phyloP scores from a whole-genome alignment of 2,888 invertebrate species.

The Cabera pusaria region DNA sequence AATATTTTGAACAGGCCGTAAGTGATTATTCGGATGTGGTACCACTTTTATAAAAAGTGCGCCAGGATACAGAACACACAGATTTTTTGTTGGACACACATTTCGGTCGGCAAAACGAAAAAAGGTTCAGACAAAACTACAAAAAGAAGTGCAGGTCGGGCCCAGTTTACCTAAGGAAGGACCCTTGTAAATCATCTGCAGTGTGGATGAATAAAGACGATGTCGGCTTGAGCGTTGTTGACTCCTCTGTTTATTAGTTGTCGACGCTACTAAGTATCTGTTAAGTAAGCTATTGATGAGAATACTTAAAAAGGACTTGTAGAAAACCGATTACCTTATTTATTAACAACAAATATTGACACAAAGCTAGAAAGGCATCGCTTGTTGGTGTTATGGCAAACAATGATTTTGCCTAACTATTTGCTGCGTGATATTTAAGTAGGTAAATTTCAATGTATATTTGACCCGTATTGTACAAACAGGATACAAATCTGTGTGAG shows the following conservation, averaged over 20 bases:
- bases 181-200: slow-evolving; percentile 82
- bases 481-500: slow-evolving; percentile 28
- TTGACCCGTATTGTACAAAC: slow-evolving; percentile 1
- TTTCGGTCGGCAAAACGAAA: slow-evolving; percentile 75
- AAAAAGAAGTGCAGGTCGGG: slow-evolving; percentile 78
- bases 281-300: slow-evolving; percentile 71
- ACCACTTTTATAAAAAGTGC: slow-evolving; percentile 77
- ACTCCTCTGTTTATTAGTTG: slow-evolving; percentile 78
- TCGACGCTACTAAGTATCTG: slow-evolving; percentile 74
- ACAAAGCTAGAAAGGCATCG: slow-evolving; percentile 13
- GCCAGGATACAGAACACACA: slow-evolving; percentile 77
- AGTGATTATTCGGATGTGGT: slow-evolving; percentile 83
- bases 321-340: slow-evolving; percentile 38
- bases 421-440: slow-evolving; percentile 3
- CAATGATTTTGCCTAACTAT: slow-evolving; percentile 8
- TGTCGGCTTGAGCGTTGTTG: slow-evolving; percentile 72
- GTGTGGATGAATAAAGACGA: slow-evolving; percentile 70
- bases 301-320: slow-evolving; percentile 57
- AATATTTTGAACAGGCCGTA: slow-evolving; percentile 80
- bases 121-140: slow-evolving; percentile 76
- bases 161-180: slow-evolving; percentile 81
- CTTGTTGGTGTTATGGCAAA: slow-evolving; percentile 13
- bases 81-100: slow-evolving; percentile 74
- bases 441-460: slow-evolving; percentile 3
- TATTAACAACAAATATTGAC: slow-evolving; percentile 35